phyloP scores from a whole-genome alignment of 2,888 invertebrate species.

The Ectropis crepuscularia region DNA sequence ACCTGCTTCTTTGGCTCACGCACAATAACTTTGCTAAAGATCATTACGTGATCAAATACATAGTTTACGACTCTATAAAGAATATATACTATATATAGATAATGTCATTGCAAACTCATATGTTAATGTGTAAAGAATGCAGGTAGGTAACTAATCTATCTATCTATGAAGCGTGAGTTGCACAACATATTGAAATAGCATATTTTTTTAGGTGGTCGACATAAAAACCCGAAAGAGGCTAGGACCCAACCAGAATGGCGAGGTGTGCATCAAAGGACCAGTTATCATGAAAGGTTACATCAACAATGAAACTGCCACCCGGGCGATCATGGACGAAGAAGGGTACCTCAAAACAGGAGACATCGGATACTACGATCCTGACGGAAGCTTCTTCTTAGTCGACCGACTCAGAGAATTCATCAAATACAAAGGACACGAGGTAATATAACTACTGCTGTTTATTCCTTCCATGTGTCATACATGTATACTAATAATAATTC shows the following conservation, averaged over 20 bases:
- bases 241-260: constrained; percentile 52
- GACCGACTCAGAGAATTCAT: constrained; percentile 70
- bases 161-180: no score
- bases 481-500: no score
- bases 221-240: constrained; percentile 49
- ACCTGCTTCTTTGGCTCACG: no score
- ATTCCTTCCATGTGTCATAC: no score
- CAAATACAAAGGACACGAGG: constrained; percentile 80
- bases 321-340: constrained; percentile 59
- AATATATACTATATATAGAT: no score
- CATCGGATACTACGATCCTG: constrained; percentile 68
- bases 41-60: no score
- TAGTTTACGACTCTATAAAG: no score
- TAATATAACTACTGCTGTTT: constrained; percentile 46
- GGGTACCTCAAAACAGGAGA: constrained; percentile 70
- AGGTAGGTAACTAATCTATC: no score
- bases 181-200: neutral
- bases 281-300: constrained; percentile 52
- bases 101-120: no score
- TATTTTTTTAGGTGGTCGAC: constrained; percentile 61
- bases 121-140: no score
- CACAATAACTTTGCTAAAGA: no score
- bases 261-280: constrained; percentile 60
- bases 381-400: constrained; percentile 67
- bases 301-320: constrained; percentile 41